Evolutionary conservation across 2,797 vertebrate species (phyloP).

Genomic region (Benthosema pterotum): DNA sequence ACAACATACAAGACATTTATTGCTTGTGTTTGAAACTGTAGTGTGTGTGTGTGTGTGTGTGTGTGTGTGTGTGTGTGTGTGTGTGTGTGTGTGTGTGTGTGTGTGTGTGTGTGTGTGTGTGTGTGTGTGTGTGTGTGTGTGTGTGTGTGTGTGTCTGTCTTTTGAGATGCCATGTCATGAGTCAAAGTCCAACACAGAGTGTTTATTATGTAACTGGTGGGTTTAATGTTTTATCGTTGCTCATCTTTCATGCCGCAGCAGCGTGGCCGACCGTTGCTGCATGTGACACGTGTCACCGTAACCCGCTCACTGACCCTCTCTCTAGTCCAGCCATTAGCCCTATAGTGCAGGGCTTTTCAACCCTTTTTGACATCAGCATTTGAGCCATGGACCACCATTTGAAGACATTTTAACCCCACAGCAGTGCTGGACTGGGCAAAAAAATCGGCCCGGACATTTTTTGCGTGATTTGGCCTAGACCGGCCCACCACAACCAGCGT

Average conservation of each 20-base stretch:
- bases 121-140: conserved; percentile 22
- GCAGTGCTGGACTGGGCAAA: no score
- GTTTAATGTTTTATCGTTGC: conserved; percentile 43
- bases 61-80: conserved; percentile 13
- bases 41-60: conserved; percentile 12
- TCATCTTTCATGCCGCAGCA: conserved; percentile 20
- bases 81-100: conserved; percentile 29
- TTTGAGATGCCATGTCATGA: conserved; percentile 39
- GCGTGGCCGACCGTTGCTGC: conserved; percentile 22
- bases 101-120: conserved; percentile 17
- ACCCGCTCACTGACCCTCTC: neutral
- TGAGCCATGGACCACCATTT: no score
- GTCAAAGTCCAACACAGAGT: conserved; percentile 44
- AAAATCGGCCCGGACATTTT: no score
- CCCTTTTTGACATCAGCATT: no score
- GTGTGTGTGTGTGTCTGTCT: conserved; percentile 28
- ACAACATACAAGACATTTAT: no score
- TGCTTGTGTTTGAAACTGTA: no score
- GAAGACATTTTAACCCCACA: no score
- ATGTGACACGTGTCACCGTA: conserved; percentile 15
- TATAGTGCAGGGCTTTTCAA: no score
- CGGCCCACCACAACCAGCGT: no score
- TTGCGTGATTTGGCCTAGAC: no score
- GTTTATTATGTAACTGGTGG: conserved; percentile 48
- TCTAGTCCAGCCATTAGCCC: neutral